phyloP scores from a whole-genome alignment of 1,140 invertebrate genomes.

The Nephila pilipes region DNA sequence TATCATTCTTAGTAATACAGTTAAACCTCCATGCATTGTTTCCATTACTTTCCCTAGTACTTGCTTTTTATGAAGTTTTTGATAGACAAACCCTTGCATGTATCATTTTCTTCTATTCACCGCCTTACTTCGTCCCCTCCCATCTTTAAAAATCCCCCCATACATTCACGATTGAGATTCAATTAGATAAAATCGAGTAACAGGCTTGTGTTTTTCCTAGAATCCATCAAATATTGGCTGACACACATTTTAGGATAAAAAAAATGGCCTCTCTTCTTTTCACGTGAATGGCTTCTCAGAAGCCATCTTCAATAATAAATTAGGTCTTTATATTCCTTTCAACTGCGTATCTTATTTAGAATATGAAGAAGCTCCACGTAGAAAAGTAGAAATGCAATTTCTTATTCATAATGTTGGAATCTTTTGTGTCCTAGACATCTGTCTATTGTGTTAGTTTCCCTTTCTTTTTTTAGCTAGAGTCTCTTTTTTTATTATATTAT shows the following conservation, averaged over 20 bases:
- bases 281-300: slow-evolving; percentile 34
- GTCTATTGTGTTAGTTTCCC: slow-evolving; percentile 40
- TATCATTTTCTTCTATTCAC: too few species aligned
- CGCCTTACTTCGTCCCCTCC: too few species aligned
- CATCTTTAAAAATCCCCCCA: too few species aligned
- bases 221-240: slow-evolving; percentile 20
- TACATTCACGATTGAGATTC: too few species aligned
- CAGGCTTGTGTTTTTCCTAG: too few species aligned
- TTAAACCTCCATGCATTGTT: too few species aligned
- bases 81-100: too few species aligned
- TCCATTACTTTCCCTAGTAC: too few species aligned
- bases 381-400: slow-evolving; percentile 70
- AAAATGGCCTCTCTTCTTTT: slow-evolving; percentile 29
- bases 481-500: slow-evolving; percentile 11
- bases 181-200: too few species aligned
- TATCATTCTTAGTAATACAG: too few species aligned
- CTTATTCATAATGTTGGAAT: slow-evolving; percentile 70
- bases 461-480: slow-evolving; percentile 2
- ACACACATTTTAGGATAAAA: slow-evolving; percentile 35
- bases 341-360: slow-evolving; percentile 64
- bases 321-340: slow-evolving; percentile 71
- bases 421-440: slow-evolving; percentile 48
- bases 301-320: slow-evolving; percentile 67
- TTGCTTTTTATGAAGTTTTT: too few species aligned
- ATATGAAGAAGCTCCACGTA: slow-evolving; percentile 58